A percentile compares a stretch with the other conserved stretches of the same genome.
Evolutionary conservation across 2,797 vertebrate species (phyloP).

Genomic region (Percopsis omiscomaycus): DNA sequence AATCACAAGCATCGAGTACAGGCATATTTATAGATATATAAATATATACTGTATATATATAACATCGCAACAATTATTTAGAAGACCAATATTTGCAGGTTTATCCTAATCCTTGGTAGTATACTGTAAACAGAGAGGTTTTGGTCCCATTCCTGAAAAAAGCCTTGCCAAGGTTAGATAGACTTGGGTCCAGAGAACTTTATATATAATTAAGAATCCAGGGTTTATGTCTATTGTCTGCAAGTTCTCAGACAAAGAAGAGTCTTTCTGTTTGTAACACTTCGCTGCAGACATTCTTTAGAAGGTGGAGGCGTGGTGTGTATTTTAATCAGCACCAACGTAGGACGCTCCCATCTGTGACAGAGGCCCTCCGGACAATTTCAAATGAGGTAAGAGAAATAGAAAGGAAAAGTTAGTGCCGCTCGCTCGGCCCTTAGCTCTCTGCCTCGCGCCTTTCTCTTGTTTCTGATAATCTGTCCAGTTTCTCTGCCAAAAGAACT

Average conservation of each 20-base stretch:
- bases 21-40: no score
- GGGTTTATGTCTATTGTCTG: no score
- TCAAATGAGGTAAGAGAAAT: slow-evolving; percentile 61
- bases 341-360: slow-evolving; percentile 68
- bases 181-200: no score
- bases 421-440: slow-evolving; percentile 5
- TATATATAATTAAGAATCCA: no score
- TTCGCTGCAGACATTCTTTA: slow-evolving; percentile 51
- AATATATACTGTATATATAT: no score
- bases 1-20: no score
- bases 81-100: no score
- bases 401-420: slow-evolving; percentile 26
- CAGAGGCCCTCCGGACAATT: slow-evolving; percentile 59
- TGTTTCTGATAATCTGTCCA: slow-evolving; percentile 30
- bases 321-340: slow-evolving; percentile 70
- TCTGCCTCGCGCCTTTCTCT: slow-evolving; percentile 19
- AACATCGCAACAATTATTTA: no score
- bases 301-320: slow-evolving; percentile 53
- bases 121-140: no score
- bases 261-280: slow-evolving; percentile 46
- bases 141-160: no score
- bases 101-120: no score
- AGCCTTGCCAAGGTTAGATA: no score
- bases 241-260: slow-evolving; percentile 6
- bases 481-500: slow-evolving; percentile 33